These are phyloP conservation scores for Cinara cedri DNA, from an alignment of 2,888 invertebrate genomes.

Conservation along the genomic window DNA sequence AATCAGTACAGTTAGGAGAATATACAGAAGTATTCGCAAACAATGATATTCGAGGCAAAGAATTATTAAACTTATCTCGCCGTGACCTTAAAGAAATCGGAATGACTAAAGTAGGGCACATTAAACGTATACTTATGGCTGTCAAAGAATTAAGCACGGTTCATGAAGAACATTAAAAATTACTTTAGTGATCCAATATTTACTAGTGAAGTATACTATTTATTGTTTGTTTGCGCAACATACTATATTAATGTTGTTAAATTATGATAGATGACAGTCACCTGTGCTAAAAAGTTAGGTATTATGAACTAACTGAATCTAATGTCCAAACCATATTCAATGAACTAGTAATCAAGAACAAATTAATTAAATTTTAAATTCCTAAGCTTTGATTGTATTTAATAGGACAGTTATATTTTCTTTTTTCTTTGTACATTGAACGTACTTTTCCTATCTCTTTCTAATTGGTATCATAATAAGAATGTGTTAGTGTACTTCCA, in stretches of 20 bases:
- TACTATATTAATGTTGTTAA: neutral
- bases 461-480: too few relatives aligned
- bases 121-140: conserved; percentile 91
- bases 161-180: conserved; percentile 24
- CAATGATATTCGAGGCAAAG: conserved; percentile 90
- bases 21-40: conserved; percentile 88
- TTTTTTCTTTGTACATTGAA: too few relatives aligned
- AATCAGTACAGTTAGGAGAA: conserved; percentile 84
- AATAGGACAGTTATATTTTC: neutral
- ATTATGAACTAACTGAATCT: neutral
- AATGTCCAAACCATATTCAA: neutral
- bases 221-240: neutral
- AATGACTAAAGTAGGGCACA: conserved; percentile 92
- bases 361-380: conserved; percentile 34
- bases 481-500: too few relatives aligned
- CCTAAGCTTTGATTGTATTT: neutral
- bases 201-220: neutral
- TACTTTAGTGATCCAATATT: neutral
- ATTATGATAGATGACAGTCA: neutral
- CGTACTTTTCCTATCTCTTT: too few relatives aligned
- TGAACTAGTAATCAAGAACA: conserved; percentile 23
- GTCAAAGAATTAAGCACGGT: conserved; percentile 72
- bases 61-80: conserved; percentile 83
- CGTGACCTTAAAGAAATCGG: conserved; percentile 89
- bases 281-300: neutral